A percentile compares a stretch with the other conserved stretches of the same genome.
These are phyloP conservation scores for Lasioglossum oenotherae DNA, from an alignment of 2,888 invertebrate species.

Conservation along the genomic window DNA sequence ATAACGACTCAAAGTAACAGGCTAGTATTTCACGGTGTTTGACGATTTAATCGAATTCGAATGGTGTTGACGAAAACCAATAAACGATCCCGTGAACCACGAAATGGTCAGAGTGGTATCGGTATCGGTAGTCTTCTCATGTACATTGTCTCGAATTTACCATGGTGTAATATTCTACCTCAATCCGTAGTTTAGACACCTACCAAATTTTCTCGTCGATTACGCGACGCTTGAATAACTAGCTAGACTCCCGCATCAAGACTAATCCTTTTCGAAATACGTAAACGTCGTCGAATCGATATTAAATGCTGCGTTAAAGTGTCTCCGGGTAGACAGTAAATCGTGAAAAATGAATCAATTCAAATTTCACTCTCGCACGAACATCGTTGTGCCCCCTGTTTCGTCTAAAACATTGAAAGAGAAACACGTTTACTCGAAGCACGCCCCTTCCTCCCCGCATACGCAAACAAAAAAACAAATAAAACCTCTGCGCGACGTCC, in stretches of 20 bases:
- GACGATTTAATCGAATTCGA: slow-evolving; percentile 13
- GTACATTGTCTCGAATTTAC: slow-evolving; percentile 50
- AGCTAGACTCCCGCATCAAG: slow-evolving; percentile 10
- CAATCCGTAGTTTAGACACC: slow-evolving; percentile 59
- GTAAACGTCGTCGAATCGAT: slow-evolving; percentile 9
- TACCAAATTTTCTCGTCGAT: slow-evolving; percentile 32
- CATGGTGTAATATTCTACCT: slow-evolving; percentile 63
- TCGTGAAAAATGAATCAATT: not conserved
- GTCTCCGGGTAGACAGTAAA: not conserved
- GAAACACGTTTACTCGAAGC: slow-evolving; percentile 36
- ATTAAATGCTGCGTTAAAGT: not conserved
- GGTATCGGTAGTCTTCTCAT: slow-evolving; percentile 29
- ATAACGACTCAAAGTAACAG: slow-evolving; percentile 30
- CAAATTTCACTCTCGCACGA: slow-evolving; percentile 4
- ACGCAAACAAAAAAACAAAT: not conserved
- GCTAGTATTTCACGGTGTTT: slow-evolving; percentile 36
- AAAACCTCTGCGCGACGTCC: slow-evolving; percentile 30
- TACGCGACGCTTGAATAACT: slow-evolving; percentile 6
- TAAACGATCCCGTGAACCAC: not conserved
- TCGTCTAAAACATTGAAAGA: slow-evolving; percentile 17
- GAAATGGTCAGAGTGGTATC: slow-evolving; percentile 9
- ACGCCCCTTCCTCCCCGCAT: slow-evolving; percentile 1
- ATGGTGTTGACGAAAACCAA: not conserved
- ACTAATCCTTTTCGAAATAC: slow-evolving; percentile 19
- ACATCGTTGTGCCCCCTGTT: slow-evolving; percentile 56